A percentile compares a stretch with the other conserved stretches of the same genome.
These are phyloP conservation scores for Suncus etruscus DNA, from an alignment of 2,113 vertebrate genomes.

Conservation along the genomic window DNA sequence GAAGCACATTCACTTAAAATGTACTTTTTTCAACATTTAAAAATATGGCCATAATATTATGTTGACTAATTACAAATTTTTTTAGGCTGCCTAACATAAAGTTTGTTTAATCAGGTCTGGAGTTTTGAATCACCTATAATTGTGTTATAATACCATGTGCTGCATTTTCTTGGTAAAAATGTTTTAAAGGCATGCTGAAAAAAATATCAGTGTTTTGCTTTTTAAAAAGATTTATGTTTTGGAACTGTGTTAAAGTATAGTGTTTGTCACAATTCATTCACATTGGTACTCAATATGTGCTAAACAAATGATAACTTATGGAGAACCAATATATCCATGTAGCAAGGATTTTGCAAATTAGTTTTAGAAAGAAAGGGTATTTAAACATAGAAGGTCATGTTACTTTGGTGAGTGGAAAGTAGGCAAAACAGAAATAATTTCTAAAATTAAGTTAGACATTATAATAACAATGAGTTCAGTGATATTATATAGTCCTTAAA, in stretches of 20 bases:
- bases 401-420: slow-evolving; percentile 33
- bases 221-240: background rate
- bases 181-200: slow-evolving; percentile 19
- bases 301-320: slow-evolving; percentile 26
- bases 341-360: slow-evolving; percentile 35
- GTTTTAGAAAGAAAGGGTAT: slow-evolving; percentile 42
- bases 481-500: slow-evolving; percentile 45
- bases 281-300: background rate
- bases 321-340: slow-evolving; percentile 42
- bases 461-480: background rate
- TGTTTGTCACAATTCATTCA: background rate
- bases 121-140: background rate
- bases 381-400: slow-evolving; percentile 44
- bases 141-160: background rate
- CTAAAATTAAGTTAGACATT: slow-evolving; percentile 47
- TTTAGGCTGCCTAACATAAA: background rate
- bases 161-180: background rate
- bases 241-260: background rate
- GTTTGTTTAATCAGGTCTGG: background rate
- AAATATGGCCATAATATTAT: no score
- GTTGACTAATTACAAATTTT: no score
- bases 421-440: slow-evolving; percentile 18
- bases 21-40: background rate
- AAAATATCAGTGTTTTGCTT: background rate
- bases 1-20: background rate